A percentile compares a stretch with the other conserved stretches of the same genome.
Evolutionary conservation across 2,797 vertebrate genomes (phyloP).

Genomic region (Microctenopoma lineatum): DNA sequence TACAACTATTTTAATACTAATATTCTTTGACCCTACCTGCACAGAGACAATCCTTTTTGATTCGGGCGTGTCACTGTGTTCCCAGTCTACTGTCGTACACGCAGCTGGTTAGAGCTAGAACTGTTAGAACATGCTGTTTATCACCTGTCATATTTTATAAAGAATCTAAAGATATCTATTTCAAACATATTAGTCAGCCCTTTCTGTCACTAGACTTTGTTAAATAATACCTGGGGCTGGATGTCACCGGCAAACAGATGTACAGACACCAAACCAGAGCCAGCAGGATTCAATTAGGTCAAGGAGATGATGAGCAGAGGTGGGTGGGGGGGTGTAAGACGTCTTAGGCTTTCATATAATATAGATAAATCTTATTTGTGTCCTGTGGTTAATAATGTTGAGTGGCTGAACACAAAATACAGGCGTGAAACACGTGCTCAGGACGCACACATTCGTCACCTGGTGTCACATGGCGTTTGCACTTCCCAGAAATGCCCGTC

Average conservation of each 20-base stretch:
- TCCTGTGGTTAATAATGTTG: neutral
- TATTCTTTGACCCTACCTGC: neutral
- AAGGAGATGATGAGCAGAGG: neutral
- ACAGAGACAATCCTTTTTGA: neutral
- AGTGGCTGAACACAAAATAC: neutral
- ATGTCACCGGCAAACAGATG: constrained; percentile 22
- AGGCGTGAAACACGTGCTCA: too few species aligned
- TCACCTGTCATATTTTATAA: neutral
- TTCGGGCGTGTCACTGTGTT: neutral
- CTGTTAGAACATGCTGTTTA: neutral
- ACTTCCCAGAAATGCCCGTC: neutral
- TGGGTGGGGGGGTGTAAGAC: too few species aligned
- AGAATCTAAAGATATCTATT: neutral
- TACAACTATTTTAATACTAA: neutral
- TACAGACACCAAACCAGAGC: constrained; percentile 35
- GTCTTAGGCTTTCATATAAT: neutral
- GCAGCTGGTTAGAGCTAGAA: neutral
- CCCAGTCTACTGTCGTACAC: neutral
- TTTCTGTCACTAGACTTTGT: constrained; percentile 33
- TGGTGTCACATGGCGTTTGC: too few species aligned
- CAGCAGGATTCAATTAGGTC: constrained; percentile 1
- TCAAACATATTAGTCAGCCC: neutral
- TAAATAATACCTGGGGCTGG: constrained; percentile 36
- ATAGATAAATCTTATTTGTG: neutral
- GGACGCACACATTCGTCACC: too few species aligned